phyloP scores from a whole-genome alignment of 2,797 vertebrate genomes.

The Karalla daura region DNA sequence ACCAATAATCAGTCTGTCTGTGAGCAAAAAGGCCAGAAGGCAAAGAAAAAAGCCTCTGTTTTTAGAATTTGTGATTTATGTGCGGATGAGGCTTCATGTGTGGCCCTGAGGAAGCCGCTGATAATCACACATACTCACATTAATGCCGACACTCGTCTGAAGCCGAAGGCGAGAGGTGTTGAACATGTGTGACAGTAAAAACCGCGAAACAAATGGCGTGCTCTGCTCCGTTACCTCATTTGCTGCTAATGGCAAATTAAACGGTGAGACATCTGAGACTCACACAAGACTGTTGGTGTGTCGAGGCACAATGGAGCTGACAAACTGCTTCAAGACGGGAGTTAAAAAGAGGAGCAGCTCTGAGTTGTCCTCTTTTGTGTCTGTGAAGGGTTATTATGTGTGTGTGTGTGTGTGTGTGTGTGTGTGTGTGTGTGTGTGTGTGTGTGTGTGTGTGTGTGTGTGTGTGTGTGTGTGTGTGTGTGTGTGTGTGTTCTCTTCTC shows the following conservation, averaged over 20 bases:
- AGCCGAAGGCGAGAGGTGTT: conserved; percentile 31
- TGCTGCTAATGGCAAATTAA: conserved; percentile 20
- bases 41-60: not conserved
- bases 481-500: not conserved
- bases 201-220: conserved; percentile 21
- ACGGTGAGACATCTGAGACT: conserved; percentile 9
- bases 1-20: not conserved
- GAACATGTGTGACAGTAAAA: conserved; percentile 36
- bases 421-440: no score
- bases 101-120: conserved; percentile 34
- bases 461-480: conserved; percentile 11
- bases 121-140: conserved; percentile 25
- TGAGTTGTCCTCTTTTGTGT: conserved; percentile 5
- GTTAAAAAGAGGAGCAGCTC: not conserved
- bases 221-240: conserved; percentile 6
- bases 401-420: not conserved
- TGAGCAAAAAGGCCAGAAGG: not conserved
- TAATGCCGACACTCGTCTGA: conserved; percentile 17
- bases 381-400: not conserved
- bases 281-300: conserved; percentile 11
- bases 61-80: not conserved
- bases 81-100: not conserved
- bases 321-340: conserved; percentile 4
- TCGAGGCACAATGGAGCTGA: conserved; percentile 4
- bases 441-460: conserved; percentile 6